phyloP scores from a whole-genome alignment of 2,113 vertebrate species.

The Tretioscincus oriximinensis region DNA sequence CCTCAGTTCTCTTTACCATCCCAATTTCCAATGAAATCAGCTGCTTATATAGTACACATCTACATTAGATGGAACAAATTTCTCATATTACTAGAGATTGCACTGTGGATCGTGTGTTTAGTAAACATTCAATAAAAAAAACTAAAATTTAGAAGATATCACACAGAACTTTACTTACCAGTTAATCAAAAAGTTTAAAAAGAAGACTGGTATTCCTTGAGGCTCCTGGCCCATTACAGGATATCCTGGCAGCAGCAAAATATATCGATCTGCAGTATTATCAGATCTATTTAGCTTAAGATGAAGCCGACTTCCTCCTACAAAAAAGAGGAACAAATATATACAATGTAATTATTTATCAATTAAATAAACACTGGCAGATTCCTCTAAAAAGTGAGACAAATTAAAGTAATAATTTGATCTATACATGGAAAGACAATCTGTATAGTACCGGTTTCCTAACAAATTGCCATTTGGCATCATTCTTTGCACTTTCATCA shows the following conservation, averaged over 20 bases:
- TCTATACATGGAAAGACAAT: background rate
- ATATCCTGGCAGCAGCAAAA: constrained; percentile 74
- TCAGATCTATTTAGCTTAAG: constrained; percentile 62
- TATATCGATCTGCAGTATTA: constrained; percentile 69
- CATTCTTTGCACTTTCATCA: no score
- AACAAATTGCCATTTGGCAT: background rate
- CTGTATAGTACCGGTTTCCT: no score
- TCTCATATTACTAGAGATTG: no score
- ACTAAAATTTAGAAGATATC: constrained; percentile 30
- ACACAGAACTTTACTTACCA: constrained; percentile 77
- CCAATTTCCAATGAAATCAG: no score
- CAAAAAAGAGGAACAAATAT: constrained; percentile 45
- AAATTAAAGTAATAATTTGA: background rate
- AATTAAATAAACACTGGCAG: constrained; percentile 38
- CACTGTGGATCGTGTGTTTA: background rate
- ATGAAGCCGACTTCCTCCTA: constrained; percentile 67
- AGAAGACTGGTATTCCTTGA: constrained; percentile 79
- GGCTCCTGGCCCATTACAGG: constrained; percentile 95
- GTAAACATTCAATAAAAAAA: constrained; percentile 24
- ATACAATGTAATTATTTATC: constrained; percentile 47
- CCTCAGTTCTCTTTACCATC: no score
- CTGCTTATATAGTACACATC: no score
- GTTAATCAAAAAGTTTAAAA: constrained; percentile 81
- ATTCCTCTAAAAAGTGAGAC: constrained; percentile 20
- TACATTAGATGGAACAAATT: no score